Evolutionary conservation across 1,140 invertebrate species (phyloP).

Genomic region (Papilio xuthus): DNA sequence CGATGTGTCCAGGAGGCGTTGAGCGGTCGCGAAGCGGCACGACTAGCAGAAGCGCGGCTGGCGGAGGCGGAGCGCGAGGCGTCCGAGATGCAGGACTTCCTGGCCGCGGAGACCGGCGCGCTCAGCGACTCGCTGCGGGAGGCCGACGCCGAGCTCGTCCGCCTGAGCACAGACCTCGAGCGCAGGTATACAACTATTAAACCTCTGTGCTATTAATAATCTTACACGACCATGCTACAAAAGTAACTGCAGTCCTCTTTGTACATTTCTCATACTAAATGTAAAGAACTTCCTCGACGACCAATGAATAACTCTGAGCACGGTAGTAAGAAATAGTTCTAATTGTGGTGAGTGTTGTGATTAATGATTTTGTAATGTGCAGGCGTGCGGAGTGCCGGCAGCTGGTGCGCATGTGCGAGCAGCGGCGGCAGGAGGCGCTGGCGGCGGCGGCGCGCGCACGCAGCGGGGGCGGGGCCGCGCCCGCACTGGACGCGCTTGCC

Average conservation of each 20-base stretch:
- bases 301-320: too few relatives aligned
- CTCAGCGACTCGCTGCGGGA: constrained; percentile 88
- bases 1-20: constrained; percentile 83
- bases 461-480: constrained; percentile 84
- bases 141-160: constrained; percentile 85
- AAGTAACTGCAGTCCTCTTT: too few relatives aligned
- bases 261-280: too few relatives aligned
- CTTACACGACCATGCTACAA: too few relatives aligned
- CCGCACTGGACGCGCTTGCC: constrained; percentile 86
- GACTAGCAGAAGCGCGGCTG: constrained; percentile 84
- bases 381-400: constrained; percentile 90
- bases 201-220: too few relatives aligned
- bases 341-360: too few relatives aligned
- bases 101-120: constrained; percentile 85
- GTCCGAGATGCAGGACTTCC: constrained; percentile 83
- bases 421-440: constrained; percentile 84
- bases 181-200: constrained; percentile 64
- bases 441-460: constrained; percentile 83
- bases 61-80: constrained; percentile 84
- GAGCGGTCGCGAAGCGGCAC: constrained; percentile 80
- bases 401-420: constrained; percentile 89
- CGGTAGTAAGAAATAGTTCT: too few relatives aligned
- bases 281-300: too few relatives aligned
- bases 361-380: not conserved
- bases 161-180: constrained; percentile 80